Evolutionary conservation across 2,797 vertebrate genomes (phyloP).

Genomic region (Enteromius treurensis): DNA sequence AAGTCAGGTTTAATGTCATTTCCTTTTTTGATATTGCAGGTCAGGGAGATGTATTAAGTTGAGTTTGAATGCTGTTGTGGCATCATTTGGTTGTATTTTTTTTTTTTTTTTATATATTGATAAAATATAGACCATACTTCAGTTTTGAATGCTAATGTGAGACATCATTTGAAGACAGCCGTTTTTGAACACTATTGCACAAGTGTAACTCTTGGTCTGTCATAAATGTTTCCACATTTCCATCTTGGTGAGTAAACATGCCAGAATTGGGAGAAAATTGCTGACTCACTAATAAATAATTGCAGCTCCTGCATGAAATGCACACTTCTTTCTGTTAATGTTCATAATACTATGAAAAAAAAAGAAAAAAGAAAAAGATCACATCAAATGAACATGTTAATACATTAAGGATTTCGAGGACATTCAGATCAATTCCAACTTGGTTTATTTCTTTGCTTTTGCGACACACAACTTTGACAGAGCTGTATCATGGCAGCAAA

Average conservation of each 20-base stretch:
- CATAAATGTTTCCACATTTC: constrained; percentile 13
- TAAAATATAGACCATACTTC: constrained; percentile 17
- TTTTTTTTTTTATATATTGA: constrained; percentile 48
- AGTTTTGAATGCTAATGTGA: constrained; percentile 4
- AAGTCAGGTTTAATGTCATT: constrained; percentile 15
- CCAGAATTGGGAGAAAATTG: constrained; percentile 4
- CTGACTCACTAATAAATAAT: constrained; percentile 25
- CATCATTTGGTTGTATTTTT: constrained; percentile 42
- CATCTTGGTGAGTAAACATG: constrained; percentile 16
- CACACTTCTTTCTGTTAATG: constrained; percentile 9
- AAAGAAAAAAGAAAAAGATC: background rate
- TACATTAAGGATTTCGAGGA: background rate
- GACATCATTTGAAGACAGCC: background rate
- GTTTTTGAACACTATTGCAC: background rate
- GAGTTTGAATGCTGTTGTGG: constrained; percentile 18
- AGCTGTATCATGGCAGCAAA: background rate
- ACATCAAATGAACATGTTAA: background rate
- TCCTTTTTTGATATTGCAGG: background rate
- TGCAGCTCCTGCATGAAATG: background rate
- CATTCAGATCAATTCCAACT: background rate
- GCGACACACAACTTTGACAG: background rate
- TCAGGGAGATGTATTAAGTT: background rate
- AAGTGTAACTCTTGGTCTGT: constrained; percentile 20
- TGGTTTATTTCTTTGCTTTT: constrained; percentile 24
- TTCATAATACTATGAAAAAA: background rate